Base-by-base conservation (phyloP, 92 coral and sea anemone species). In the Parazoanthus atlanticus region DNA sequence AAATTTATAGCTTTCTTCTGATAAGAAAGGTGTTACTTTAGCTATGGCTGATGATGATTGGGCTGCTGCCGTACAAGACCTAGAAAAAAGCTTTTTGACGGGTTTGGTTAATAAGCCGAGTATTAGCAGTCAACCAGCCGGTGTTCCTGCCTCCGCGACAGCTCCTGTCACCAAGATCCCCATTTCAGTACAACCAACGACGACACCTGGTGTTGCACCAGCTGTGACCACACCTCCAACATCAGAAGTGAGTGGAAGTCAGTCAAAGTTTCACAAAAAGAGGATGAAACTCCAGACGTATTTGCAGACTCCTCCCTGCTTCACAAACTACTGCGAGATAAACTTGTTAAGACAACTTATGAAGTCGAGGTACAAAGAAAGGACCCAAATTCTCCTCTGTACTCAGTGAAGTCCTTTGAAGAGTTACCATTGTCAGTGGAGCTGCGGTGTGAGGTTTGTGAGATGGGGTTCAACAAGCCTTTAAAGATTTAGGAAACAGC, bases 331-430 rank as follows among this genome's bases (percentile, higher is more conserved):
- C 65, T 96, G 52, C 92, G 96, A 56, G 92, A 88, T 85, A 96
- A 93, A 78, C 90, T 96, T 15, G 96, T 96, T 11, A 88, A 91
- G 46, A 91, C 82, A 58, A 92, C 93, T 31, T 79, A 90, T 92
- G 96, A 96, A 82, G 98, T 96, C 15, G 96, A 96, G 81, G 98
- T 96, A 1, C 93, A 91, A 80, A 86, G 95, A 88, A 94, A 90
- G 82, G 96, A 96, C 73, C 98, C 98, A 2, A 94, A 89, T 52
- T 93, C 96, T 26, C 98, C 98, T 4, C 86, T 96, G 38, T 93
- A 96, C 77, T 96, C 98, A 11, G 99, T 95, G 76, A 97, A 94
- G 43, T 97, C 98, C 72, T 96, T 96, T 90, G 99, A 95, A 71
- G 99, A 96, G 69, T 92, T 96, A 7, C 98, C 98, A 64, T 86